Base-by-base conservation (phyloP, 2,797 vertebrate species). In the Chaetophractus vellerosus region DNA sequence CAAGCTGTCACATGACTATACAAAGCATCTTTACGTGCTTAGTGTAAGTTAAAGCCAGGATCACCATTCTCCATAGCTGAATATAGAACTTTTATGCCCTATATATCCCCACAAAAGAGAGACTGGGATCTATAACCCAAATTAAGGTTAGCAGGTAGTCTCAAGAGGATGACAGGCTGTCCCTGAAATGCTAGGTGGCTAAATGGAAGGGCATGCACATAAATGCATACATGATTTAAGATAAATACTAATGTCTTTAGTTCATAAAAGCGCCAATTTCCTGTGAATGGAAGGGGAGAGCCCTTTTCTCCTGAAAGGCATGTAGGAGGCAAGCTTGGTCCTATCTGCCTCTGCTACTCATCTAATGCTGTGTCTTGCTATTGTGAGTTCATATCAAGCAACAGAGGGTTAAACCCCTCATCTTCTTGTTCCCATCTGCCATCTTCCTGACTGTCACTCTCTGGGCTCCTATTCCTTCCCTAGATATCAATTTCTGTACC, bases 1-100 rank as follows among this genome's bases (percentile, higher is more conserved):
- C 11, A 78, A 85, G 5, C 21, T 84, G 41, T 45, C 69, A 94
- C 24, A 23, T 76, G 87, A 57, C n/a, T 90, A 93, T 74, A 69
- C 26, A 74, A 93, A 88, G 15, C 2, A 41, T 71, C 11, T 83
- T 90, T 63, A 72, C 36, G 26, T 90, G 31, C 33, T 55, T 21
- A 71, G 8, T 55, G 9, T 3, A 81, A 71, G 94, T n/a, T 61
- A 74, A 94, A 50, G 3, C 28, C 52, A 59, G 15, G 2, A 12
- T 85, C 23, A 19, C 26, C 18, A 4, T 50, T 79, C 52, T 61
- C 41, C 1, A 0, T 23, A 41, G 61, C 36, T 88, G 85, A 69
- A 66, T n/a, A 19, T 26, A 59, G 41, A 76, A 72, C 1, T 1
- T 10, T 14, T 9, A 1, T 19, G 36, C 45, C 28, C 23, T 52